Base-by-base conservation (phyloP, 2,797 vertebrate genomes). In the Rhinichthys osculus region DNA sequence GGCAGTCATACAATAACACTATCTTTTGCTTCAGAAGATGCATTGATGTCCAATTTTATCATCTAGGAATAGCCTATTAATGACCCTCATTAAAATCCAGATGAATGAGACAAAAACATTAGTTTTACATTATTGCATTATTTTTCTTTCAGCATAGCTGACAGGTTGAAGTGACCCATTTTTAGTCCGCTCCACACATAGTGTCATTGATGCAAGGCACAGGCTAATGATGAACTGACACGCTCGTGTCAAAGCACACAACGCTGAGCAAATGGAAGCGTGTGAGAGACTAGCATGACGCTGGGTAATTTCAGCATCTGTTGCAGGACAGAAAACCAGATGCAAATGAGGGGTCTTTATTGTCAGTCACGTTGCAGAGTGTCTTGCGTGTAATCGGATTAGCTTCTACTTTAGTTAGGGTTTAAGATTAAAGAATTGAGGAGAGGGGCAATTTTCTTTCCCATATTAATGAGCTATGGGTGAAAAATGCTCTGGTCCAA, bases 371-470 rank as follows among this genome's bases (percentile, higher is more conserved):
- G 10, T 50, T 69, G 44, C 47, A 69, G 40, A 33, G 4, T 16
- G 62, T 77, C 72, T 70, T 78, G 47, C 23, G n/a, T 42, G 27
- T 57, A 57, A 84, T 78, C 35, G 30, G 73, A 70, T 84, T 78
- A 44, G 47, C 40, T n/a, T 70, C 73, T 14, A n/a, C 19, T 57
- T 57, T 33, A 84, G 62, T 11, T 44, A 42, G 30, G 35, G 4
- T 0, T 57, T 44, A 70, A 84, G 73, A 57, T 69, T 78, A 69
- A 42, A 84, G 62, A 69, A 69, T 42, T 78, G 35, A 67, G 44
- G 17, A 35, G 64, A 1, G 3, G 62, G 16, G 47, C 17, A 57
- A 69, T 54, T 69, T 27, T 19, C 1, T 52, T 54, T 14, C 7
- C 17, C 35, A 21, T 42, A 69, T 69, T 54, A 54, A 42, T 69